These are phyloP conservation scores for Heliconius nattereri DNA, from an alignment of 1,140 invertebrate species.

Conservation along the genomic window DNA sequence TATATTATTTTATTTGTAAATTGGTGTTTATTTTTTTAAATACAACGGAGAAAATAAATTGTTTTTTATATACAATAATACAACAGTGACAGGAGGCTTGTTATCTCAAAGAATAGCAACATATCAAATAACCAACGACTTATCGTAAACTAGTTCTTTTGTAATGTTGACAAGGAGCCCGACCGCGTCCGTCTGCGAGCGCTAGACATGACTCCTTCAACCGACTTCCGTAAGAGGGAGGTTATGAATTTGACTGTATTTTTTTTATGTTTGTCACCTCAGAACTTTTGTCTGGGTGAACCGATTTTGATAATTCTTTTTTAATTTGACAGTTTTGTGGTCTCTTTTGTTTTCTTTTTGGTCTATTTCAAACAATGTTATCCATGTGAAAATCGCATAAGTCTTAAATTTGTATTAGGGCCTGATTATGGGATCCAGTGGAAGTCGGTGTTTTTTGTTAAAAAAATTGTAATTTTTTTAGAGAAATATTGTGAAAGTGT, in stretches of 20 bases:
- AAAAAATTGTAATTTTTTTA: background rate
- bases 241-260: no score
- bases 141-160: constrained; percentile 30
- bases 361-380: no score
- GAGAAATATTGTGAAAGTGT: constrained; percentile 27
- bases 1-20: background rate
- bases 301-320: no score
- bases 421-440: no score
- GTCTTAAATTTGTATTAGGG: no score
- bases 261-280: no score
- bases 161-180: constrained; percentile 22
- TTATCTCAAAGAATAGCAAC: constrained; percentile 25
- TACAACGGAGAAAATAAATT: background rate
- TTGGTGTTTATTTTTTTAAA: background rate
- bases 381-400: no score
- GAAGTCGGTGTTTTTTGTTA: no score
- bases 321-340: no score
- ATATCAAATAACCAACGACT: constrained; percentile 33
- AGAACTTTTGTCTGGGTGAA: no score
- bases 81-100: constrained; percentile 30
- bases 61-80: background rate
- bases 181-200: constrained; percentile 20
- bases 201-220: constrained; percentile 18
- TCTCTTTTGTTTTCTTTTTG: no score
- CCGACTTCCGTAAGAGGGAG: no score